Percentiles rank a stretch among this genome's conserved stretches.
phyloP scores from a whole-genome alignment of 2,113 vertebrate genomes.

The Muntiacus muntjak region DNA sequence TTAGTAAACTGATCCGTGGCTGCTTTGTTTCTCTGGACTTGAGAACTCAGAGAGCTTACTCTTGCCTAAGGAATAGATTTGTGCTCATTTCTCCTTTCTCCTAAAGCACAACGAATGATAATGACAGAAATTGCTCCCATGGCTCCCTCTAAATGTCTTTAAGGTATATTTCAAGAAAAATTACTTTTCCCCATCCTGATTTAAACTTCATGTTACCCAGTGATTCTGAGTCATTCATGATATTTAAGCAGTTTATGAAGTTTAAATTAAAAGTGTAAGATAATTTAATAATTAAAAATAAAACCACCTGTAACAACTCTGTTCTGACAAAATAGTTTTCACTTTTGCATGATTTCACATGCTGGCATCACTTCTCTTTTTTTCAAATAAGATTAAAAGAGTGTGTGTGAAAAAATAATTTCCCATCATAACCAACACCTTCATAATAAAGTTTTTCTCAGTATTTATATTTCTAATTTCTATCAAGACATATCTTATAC shows the following conservation, averaged over 20 bases:
- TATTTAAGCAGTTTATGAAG: neutral
- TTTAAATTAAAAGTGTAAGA: neutral
- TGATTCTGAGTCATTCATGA: neutral
- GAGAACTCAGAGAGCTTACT: neutral
- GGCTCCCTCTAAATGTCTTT: neutral
- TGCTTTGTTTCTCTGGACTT: constrained; percentile 5
- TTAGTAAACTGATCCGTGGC: neutral
- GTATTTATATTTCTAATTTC: neutral
- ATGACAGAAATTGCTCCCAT: neutral
- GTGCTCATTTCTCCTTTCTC: neutral
- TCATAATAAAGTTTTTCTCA: neutral
- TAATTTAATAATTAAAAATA: neutral
- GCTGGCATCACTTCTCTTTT: neutral
- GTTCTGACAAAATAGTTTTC: neutral
- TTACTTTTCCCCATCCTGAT: neutral
- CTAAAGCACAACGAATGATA: neutral
- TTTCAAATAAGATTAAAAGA: neutral
- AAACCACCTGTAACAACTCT: neutral
- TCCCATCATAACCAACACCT: neutral
- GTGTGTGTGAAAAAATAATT: neutral
- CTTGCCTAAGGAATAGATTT: neutral
- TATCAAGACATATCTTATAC: neutral
- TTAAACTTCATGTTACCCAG: neutral
- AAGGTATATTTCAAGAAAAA: neutral
- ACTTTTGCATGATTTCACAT: neutral